Conservation (phyloP, 2,888 invertebrate genomes). For the Strigamia transsilvanica region DNA sequence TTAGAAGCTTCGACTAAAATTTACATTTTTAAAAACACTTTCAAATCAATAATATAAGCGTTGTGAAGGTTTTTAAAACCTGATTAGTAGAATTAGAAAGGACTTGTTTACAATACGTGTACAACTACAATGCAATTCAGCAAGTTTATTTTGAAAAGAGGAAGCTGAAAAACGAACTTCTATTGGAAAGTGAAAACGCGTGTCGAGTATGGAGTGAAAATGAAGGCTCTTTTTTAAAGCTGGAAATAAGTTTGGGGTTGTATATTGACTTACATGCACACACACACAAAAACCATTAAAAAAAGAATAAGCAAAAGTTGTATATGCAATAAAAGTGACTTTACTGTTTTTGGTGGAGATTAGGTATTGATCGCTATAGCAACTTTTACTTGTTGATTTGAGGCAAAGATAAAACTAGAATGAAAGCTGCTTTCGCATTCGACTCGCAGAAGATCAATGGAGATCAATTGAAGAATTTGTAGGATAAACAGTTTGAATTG, state of each 20-base stretch:
- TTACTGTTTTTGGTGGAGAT: background rate
- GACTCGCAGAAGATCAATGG: constrained; percentile 15
- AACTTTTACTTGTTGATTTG: constrained; percentile 39
- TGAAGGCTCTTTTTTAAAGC: background rate
- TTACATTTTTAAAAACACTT: background rate
- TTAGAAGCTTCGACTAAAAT: background rate
- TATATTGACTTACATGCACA: background rate
- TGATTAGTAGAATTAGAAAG: too few relatives aligned
- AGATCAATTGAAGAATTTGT: constrained; percentile 42
- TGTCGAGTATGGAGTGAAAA: too few relatives aligned
- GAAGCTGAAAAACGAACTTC: too few relatives aligned
- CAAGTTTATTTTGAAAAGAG: too few relatives aligned
- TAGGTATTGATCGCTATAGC: background rate
- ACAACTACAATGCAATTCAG: too few relatives aligned
- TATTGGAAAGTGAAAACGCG: too few relatives aligned
- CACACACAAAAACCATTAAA: background rate
- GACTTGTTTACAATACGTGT: too few relatives aligned
- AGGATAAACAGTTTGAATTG: constrained; percentile 44
- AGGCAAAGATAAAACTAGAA: constrained; percentile 14
- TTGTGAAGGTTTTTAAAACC: too few relatives aligned
- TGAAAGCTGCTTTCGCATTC: constrained; percentile 35
- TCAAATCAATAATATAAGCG: background rate
- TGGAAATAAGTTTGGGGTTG: background rate
- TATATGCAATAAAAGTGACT: constrained; percentile 10
- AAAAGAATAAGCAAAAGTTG: background rate